phyloP scores from a whole-genome alignment of 2,113 vertebrate species.

The Nettapus auritus region DNA sequence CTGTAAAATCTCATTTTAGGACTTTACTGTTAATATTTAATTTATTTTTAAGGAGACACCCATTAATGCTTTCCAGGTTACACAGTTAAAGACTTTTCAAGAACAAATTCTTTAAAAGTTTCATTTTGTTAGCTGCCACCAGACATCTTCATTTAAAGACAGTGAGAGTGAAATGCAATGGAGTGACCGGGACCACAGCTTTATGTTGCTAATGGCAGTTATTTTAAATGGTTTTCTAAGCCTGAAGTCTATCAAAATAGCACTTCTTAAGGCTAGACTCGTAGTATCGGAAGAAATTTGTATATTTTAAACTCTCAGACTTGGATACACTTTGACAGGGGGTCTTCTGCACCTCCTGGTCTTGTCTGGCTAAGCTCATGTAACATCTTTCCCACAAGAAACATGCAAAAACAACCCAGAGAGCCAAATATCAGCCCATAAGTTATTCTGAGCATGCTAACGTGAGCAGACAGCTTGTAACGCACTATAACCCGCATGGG shows the following conservation, averaged over 20 bases:
- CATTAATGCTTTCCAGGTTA: not conserved
- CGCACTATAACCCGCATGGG: not conserved
- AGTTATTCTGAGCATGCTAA: conserved; percentile 1
- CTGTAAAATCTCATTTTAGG: not conserved
- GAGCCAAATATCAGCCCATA: not conserved
- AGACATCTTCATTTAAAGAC: not conserved
- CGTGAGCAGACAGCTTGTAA: not conserved
- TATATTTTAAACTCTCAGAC: not conserved
- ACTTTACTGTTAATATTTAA: not conserved
- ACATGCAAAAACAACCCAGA: not conserved
- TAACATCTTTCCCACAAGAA: conserved; percentile 9
- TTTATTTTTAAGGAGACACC: not conserved
- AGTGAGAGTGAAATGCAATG: not conserved
- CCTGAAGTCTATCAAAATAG: not conserved
- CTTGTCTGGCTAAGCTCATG: not conserved
- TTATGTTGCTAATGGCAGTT: not conserved
- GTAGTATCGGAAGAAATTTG: not conserved
- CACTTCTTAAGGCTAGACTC: not conserved
- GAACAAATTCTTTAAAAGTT: not conserved
- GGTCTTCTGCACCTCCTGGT: not conserved
- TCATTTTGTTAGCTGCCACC: not conserved
- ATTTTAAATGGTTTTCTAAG: not conserved
- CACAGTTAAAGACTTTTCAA: not conserved
- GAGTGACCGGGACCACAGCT: not conserved
- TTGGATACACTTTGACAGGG: not conserved